These are phyloP conservation scores for Tetanocera ferruginea DNA, from an alignment of 2,888 invertebrate species.

Conservation along the genomic window DNA sequence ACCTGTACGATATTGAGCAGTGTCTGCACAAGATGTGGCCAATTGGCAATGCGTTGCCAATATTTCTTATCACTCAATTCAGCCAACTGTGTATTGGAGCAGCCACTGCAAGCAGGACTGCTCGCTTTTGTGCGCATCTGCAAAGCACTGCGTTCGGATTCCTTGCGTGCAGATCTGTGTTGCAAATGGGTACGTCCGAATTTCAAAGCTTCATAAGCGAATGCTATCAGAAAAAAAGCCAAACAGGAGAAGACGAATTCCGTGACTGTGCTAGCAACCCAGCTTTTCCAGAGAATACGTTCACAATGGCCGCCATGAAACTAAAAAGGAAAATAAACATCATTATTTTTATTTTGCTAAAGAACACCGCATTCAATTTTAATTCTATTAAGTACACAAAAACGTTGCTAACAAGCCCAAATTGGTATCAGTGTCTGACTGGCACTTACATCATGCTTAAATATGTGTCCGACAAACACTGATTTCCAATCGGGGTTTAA, in stretches of 20 bases:
- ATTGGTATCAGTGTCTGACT: too few species aligned
- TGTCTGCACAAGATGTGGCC: slow-evolving; percentile 62
- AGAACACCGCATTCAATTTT: too few species aligned
- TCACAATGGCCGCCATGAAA: slow-evolving; percentile 85
- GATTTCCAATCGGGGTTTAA: too few species aligned
- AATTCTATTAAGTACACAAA: too few species aligned
- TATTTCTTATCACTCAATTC: slow-evolving; percentile 52
- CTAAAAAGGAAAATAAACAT: slow-evolving; percentile 67
- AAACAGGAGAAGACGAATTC: slow-evolving; percentile 90
- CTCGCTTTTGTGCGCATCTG: slow-evolving; percentile 52
- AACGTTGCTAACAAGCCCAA: too few species aligned
- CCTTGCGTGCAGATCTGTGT: slow-evolving; percentile 52
- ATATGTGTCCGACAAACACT: too few species aligned
- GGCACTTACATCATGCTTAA: too few species aligned
- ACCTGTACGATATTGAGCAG: slow-evolving; percentile 64
- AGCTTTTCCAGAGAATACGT: slow-evolving; percentile 83
- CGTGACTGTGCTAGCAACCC: slow-evolving; percentile 80
- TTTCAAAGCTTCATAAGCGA: slow-evolving; percentile 96
- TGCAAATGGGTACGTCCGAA: slow-evolving; percentile 75
- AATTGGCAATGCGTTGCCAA: slow-evolving; percentile 55
- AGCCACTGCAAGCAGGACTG: slow-evolving; percentile 40
- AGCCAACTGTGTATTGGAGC: slow-evolving; percentile 55
- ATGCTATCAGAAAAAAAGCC: slow-evolving; percentile 88
- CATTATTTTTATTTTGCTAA: too few species aligned
- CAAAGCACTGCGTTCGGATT: slow-evolving; percentile 52